Base-by-base conservation (phyloP, 2,888 invertebrate genomes). In the Liposcelis brunnea region DNA sequence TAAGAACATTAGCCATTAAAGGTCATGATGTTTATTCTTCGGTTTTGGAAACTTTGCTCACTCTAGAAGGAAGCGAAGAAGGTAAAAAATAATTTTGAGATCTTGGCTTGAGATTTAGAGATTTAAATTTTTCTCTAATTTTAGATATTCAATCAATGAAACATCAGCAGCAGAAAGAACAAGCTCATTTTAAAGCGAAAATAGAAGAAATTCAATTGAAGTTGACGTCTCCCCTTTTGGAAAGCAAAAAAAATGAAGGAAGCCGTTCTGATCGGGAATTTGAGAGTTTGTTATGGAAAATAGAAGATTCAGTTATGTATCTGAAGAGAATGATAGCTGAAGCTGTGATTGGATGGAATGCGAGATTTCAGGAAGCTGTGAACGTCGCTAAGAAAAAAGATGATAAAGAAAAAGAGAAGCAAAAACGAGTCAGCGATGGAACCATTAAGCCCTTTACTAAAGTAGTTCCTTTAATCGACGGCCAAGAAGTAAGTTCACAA, bases 141-240 rank as follows among this genome's bases (percentile, higher is more conserved):
- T 16, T 6, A 18, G 40, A 40, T 6, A n/a, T 40, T 19, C 40
- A 16, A 8, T 31, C 18, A 2, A 47, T 74, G 6, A 75, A 74
- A 52, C 69, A 71, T 32, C 67, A 70, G 18, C 55, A 77, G 2
- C 69, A 74, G 42, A 76, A 75, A 49, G 83, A 84, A 50, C 80
- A 82, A 55, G 67, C 71, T 32, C 64, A 69, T 43, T 87, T 89
- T 58, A 82, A 83, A 52, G 77, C 77, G 48, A 81, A 80, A 60
- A 78, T 83, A 49, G 87, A 87, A 56, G 80, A 81, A 52, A 75
- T 86, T 46, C 86, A 89, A 56, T 59, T 82, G 21, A 78, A 79
- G 48, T 63, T 84, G 32, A 80, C 80, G 0, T 75, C 80, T 0
- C 73, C 77, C 1, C 70, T 70, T 1, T 61, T 77, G 3, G 74